These are phyloP conservation scores for Leptinotarsa undecemlineata DNA, from an alignment of 1,140 invertebrate genomes.

Conservation along the genomic window DNA sequence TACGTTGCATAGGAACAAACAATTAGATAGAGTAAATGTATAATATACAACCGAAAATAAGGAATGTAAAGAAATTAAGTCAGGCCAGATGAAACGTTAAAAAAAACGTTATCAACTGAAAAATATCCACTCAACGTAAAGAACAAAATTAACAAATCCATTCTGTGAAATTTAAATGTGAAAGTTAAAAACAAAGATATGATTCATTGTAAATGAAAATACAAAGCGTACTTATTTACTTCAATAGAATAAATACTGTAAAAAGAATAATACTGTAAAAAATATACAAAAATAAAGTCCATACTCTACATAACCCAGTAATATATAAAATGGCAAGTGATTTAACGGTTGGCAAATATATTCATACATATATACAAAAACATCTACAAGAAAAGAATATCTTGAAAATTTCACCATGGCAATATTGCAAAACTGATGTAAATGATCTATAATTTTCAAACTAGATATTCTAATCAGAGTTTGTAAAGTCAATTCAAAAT, in stretches of 20 bases:
- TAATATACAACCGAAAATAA: constrained; percentile 23
- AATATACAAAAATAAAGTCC: constrained; percentile 41
- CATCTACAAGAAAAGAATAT: constrained; percentile 20
- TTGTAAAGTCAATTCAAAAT: too few species aligned
- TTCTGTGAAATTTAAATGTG: neutral
- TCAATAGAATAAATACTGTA: constrained; percentile 32
- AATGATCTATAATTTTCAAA: too few species aligned
- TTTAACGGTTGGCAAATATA: constrained; percentile 36
- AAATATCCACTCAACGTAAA: too few species aligned
- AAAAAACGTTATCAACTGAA: too few species aligned
- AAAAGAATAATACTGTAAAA: constrained; percentile 42
- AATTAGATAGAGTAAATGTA: constrained; percentile 16
- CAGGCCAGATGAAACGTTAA: too few species aligned
- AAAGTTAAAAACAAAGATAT: constrained; percentile 3
- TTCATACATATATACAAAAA: constrained; percentile 36
- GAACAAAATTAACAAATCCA: neutral
- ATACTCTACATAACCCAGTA: constrained; percentile 32
- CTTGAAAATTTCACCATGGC: constrained; percentile 14
- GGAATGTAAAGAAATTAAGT: constrained; percentile 28
- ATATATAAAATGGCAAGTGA: constrained; percentile 42
- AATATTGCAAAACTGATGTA: too few species aligned
- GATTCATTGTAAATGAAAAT: constrained; percentile 24
- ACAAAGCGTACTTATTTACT: constrained; percentile 25
- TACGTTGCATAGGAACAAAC: constrained; percentile 40
- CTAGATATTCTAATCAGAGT: too few species aligned